Conservation (phyloP, 2,888 invertebrate genomes). For the Cheilosia soror region DNA sequence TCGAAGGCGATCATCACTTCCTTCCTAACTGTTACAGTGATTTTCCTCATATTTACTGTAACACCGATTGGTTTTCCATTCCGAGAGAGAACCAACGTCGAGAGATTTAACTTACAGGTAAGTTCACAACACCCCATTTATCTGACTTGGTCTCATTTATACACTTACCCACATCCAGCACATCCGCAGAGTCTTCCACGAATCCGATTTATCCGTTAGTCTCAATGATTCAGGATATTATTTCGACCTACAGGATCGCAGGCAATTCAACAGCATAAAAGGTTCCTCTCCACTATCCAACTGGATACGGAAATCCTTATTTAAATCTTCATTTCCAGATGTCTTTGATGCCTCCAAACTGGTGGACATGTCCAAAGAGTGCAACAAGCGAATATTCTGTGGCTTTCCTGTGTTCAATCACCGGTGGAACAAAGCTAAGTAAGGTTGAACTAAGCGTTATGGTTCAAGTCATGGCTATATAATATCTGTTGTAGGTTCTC, state of each 20-base stretch:
- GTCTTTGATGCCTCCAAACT: conserved; percentile 77
- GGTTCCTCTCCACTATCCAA: conserved; percentile 19
- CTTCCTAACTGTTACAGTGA: conserved; percentile 71
- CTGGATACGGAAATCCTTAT: background rate
- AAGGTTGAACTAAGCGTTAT: background rate
- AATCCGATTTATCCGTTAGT: conserved; percentile 80
- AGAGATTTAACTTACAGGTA: conserved; percentile 85
- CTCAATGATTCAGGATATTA: conserved; percentile 84
- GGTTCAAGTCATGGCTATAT: background rate
- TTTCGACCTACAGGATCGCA: conserved; percentile 84
- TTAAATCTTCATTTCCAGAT: conserved; percentile 52
- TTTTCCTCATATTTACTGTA: conserved; percentile 81
- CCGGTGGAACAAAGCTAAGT: conserved; percentile 77
- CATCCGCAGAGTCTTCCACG: conserved; percentile 83
- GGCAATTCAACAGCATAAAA: conserved; percentile 69
- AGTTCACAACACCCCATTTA: conserved; percentile 55
- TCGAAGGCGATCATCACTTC: conserved; percentile 78
- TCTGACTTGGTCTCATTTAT: background rate
- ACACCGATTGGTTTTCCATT: conserved; percentile 86
- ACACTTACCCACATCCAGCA: conserved; percentile 81
- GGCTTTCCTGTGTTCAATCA: conserved; percentile 81
- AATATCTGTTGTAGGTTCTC: background rate
- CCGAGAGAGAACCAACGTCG: conserved; percentile 84
- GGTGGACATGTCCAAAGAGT: conserved; percentile 76
- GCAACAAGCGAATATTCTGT: conserved; percentile 79